Evolutionary conservation across 2,113 vertebrate genomes (phyloP), one percentile per base, ranked within the genome.

Genomic region (Xenopus tropicalis): DNA sequence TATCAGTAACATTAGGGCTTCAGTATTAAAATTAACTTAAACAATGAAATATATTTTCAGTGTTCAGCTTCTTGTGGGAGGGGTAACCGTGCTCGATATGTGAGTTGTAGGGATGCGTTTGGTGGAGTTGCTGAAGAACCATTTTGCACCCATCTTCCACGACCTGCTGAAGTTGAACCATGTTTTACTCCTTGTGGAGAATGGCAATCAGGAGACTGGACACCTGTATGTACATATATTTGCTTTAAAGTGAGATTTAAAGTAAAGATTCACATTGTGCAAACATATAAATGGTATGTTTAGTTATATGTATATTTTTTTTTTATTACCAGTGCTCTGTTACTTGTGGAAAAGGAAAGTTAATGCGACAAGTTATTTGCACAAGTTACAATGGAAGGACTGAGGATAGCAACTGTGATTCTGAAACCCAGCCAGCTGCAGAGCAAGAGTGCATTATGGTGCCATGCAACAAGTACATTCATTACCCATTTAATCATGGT

Each of bases 101-200:
- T 98, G 68, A 99, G 95, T 80, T 99, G 97, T 78, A 91, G 95
- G 56, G 95, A 98, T 52, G 86, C 83, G 76, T 79, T 88, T 5
- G 93, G 94, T 42, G 87, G 83, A 13, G 85, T 93, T 71, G 95
- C 94, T 1, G 94, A 96, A 51, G 95, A 96, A 77, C 91, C 92
- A 0, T 83, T 86, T 52, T 99, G 97, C 37, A 82, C 90, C 66
- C 90, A 94, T 79, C 82, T 88, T 66, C 91, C 93, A 13, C 90
- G 93, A 19, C 97, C 97, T 6, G 88, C 93, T 5, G 95, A 97
- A 82, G 71, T 86, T 61, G 85, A 91, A 9, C 78, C 77, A 73
- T 98, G 97, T 78, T 96, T 96, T 83, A 97, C 85, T 81, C 87
- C 92, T 1, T 99, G 97, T 81, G 96, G 94, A 78, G 92, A 95